phyloP scores from a whole-genome alignment of 2,113 vertebrate species.

The Trematomus loennbergii region DNA sequence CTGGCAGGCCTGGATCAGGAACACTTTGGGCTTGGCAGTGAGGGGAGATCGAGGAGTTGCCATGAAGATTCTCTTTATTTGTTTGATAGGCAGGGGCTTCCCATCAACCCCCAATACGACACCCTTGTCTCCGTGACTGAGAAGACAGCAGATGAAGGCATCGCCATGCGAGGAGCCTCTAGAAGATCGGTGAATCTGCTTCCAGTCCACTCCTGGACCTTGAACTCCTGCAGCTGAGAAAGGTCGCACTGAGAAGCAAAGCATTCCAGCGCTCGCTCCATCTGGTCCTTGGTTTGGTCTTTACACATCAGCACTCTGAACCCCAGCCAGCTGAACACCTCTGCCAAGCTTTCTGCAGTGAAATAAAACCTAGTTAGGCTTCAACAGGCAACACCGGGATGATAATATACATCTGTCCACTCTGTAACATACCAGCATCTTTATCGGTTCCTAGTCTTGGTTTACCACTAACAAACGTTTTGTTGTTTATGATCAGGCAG shows the following conservation, averaged over 20 bases:
- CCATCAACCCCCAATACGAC: constrained; percentile 82
- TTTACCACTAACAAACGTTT: constrained; percentile 74
- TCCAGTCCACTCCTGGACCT: constrained; percentile 57
- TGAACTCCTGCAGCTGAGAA: constrained; percentile 31
- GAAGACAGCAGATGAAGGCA: constrained; percentile 91
- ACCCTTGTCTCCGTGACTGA: constrained; percentile 87
- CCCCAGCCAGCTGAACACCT: constrained; percentile 85
- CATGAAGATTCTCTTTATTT: too few species aligned
- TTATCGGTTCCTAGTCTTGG: constrained; percentile 78
- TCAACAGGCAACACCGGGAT: background rate
- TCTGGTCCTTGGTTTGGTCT: constrained; percentile 79
- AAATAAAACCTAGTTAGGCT: background rate
- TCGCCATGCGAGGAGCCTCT: constrained; percentile 75
- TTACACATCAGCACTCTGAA: constrained; percentile 75
- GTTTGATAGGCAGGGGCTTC: too few species aligned
- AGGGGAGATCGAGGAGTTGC: too few species aligned
- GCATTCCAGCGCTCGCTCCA: constrained; percentile 61
- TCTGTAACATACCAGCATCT: constrained; percentile 84
- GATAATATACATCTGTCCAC: too few species aligned
- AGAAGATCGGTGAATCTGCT: constrained; percentile 8
- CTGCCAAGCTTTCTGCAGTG: constrained; percentile 79
- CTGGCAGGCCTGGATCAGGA: too few species aligned
- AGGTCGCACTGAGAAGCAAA: constrained; percentile 37
- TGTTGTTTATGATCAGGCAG: constrained; percentile 91
- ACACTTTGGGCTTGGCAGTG: too few species aligned